phyloP scores from a whole-genome alignment of 2,888 invertebrate genomes.

The Rhimphoctona megacephalus region DNA sequence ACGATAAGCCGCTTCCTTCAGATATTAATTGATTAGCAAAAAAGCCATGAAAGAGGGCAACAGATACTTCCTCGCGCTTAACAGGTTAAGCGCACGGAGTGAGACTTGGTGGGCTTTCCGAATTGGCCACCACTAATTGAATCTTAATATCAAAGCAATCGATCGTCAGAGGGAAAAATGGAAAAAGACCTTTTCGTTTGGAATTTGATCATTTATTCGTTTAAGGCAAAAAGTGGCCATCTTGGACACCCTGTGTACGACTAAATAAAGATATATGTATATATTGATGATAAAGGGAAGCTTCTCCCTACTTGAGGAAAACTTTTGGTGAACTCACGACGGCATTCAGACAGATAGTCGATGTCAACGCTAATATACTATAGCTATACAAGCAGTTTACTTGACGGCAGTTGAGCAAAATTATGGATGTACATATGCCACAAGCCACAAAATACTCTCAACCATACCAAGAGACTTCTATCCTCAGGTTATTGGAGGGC shows the following conservation, averaged over 20 bases:
- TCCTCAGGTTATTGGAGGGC: conserved; percentile 25
- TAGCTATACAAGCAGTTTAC: conserved; percentile 28
- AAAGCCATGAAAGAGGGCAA: not conserved
- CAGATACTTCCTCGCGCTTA: not conserved
- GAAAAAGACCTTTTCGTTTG: not conserved
- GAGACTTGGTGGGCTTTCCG: no score
- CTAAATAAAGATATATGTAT: not conserved
- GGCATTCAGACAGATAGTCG: conserved; percentile 36
- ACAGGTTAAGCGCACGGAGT: no score
- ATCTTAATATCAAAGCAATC: not conserved
- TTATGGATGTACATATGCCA: conserved; percentile 52
- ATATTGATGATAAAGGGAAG: conserved; percentile 22
- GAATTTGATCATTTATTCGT: not conserved
- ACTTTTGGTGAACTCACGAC: conserved; percentile 54
- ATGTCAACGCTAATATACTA: conserved; percentile 41
- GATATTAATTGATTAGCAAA: not conserved
- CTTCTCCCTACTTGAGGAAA: conserved; percentile 50
- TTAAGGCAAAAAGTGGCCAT: not conserved
- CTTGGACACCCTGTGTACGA: conserved; percentile 6
- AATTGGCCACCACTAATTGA: not conserved
- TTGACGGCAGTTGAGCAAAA: conserved; percentile 32
- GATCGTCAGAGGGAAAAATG: not conserved
- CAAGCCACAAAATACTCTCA: conserved; percentile 53
- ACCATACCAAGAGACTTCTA: conserved; percentile 4
- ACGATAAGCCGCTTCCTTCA: no score